Base-by-base conservation (phyloP, 2,888 invertebrate species). In the Monochamus alternatus region DNA sequence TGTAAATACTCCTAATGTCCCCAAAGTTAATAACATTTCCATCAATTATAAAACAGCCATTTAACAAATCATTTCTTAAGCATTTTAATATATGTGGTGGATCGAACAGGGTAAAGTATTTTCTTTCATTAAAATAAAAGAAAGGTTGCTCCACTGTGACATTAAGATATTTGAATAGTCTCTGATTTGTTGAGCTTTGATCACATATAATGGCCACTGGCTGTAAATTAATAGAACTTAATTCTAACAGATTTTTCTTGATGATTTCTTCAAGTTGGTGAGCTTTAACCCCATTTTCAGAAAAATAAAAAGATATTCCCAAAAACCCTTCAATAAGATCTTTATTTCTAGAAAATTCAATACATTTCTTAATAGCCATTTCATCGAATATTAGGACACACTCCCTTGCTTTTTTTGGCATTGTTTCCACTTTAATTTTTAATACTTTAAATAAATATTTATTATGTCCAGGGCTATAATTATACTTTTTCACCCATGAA, bases 381-480 rank as follows among this genome's bases (percentile, higher is more conserved):
- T 83, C 82, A 75, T 82, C 83, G 55, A 81, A 81, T 14, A 78
- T 8, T 7, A 83, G 58, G 31, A 79, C 70, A 72, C 81, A 82
- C 51, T 69, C 22, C 68, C 75, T 79, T 68, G 75, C 76, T 44
- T 60, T 43, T 10, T 74, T 76, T 9, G 51, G 60, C 86, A 85
- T 86, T 12, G 75, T 65, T 38, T 59, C 14, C 8, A 67, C 55
- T 62, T 74, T 77, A 30, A 47, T 14, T 12, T n/a, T 43, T 44
- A 58, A 9, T 5, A 9, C 2, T 38, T 38, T 38, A 22, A 55
- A 67, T 10, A 58, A 38, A 10, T 22, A 31, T 10, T 58, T 58
- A 43, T 67, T 73, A 22, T 14, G 43, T 38, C 67, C 67, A 58
- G 65, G 64, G 4, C 22, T 67, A 32, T 22, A 59, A 1, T 3